phyloP scores from a whole-genome alignment of 2,888 invertebrate genomes.

The Pemphredon lugubris region DNA sequence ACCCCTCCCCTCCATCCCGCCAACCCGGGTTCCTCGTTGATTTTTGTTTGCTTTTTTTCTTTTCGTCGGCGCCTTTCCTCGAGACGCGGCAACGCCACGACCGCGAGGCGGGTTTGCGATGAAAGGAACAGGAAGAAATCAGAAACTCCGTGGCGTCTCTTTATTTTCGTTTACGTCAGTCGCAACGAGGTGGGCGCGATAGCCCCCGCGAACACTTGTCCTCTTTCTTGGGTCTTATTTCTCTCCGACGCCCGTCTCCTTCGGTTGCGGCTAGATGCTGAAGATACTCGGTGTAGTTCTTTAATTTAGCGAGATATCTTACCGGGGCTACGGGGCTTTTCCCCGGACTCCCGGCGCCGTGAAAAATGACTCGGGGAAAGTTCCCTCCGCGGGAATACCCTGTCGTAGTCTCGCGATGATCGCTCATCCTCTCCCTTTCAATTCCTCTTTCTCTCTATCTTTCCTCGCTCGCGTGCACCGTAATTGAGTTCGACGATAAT shows the following conservation, averaged over 20 bases:
- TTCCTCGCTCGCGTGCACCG: conserved; percentile 49
- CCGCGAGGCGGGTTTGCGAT: conserved; percentile 9
- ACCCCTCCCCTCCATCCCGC: neutral
- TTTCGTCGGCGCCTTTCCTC: conserved; percentile 11
- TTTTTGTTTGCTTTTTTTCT: neutral
- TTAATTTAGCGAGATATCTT: conserved; percentile 57
- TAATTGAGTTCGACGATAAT: conserved; percentile 56
- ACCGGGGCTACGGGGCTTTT: conserved; percentile 10
- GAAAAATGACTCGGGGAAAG: conserved; percentile 60
- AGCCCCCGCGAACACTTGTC: neutral
- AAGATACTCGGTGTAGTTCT: conserved; percentile 39
- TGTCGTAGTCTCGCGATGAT: conserved; percentile 40
- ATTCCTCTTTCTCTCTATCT: conserved; percentile 43
- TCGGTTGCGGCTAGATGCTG: conserved; percentile 11
- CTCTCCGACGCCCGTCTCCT: neutral
- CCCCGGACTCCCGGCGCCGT: conserved; percentile 27
- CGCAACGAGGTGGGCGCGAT: conserved; percentile 18
- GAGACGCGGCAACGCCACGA: too few relatives aligned
- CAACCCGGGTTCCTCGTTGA: too few relatives aligned
- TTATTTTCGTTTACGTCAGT: conserved; percentile 47
- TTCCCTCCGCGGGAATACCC: conserved; percentile 39
- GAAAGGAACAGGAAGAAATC: conserved; percentile 30
- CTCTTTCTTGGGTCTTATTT: conserved; percentile 1
- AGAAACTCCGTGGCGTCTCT: conserved; percentile 38
- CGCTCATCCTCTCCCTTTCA: conserved; percentile 58